Evolutionary conservation across 2,888 invertebrate species (phyloP).

Genomic region (Caenorhabditis sp.): DNA sequence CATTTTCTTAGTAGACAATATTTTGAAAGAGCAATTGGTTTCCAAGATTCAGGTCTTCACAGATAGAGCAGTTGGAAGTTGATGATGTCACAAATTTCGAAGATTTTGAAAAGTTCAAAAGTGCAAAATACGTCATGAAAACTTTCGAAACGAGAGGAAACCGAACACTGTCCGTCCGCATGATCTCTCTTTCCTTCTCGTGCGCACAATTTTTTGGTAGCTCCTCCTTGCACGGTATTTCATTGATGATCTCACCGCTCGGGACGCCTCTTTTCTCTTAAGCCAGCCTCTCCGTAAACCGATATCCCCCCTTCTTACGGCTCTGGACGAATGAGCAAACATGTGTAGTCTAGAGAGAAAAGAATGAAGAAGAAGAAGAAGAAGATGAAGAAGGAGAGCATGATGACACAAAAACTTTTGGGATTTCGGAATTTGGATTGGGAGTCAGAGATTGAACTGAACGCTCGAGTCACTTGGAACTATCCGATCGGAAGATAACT

Average conservation of each 20-base stretch:
- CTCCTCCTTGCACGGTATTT: slow-evolving; percentile 6
- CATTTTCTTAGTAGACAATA: no score
- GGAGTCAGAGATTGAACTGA: no score
- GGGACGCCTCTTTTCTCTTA: not conserved
- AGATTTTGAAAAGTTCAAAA: no score
- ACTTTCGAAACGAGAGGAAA: not conserved
- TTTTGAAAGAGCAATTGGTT: no score
- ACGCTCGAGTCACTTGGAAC: no score
- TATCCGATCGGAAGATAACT: no score
- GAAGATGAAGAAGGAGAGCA: not conserved
- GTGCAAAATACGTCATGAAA: not conserved
- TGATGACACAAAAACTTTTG: slow-evolving; percentile 2
- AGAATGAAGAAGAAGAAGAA: not conserved
- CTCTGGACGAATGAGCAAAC: slow-evolving; percentile 17
- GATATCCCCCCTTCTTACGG: slow-evolving; percentile 16
- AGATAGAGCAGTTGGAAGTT: no score
- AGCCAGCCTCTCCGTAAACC: slow-evolving; percentile 30
- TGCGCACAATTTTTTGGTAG: slow-evolving; percentile 29
- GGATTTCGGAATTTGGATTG: no score
- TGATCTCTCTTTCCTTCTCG: slow-evolving; percentile 17
- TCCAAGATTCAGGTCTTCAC: no score
- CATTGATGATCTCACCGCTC: slow-evolving; percentile 3
- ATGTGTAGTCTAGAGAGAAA: not conserved
- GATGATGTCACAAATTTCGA: no score
- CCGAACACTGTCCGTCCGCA: slow-evolving; percentile 26